These are phyloP conservation scores for Steinernema hermaphroditum DNA, from an alignment of 2,888 invertebrate species.

Conservation along the genomic window DNA sequence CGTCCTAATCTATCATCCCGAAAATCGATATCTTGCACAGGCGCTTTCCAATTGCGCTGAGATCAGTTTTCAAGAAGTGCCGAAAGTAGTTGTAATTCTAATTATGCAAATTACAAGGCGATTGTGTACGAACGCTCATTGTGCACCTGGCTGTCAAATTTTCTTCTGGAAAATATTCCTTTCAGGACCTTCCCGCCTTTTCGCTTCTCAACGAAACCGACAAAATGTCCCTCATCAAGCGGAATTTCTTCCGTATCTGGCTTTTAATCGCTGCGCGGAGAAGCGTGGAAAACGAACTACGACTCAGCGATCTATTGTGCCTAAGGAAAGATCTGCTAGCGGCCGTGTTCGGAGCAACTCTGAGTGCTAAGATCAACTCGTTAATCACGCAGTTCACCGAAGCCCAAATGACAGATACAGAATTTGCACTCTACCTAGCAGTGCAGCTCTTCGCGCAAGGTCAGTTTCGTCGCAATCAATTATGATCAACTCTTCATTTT, in stretches of 20 bases:
- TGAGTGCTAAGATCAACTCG: not conserved
- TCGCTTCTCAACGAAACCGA: not conserved
- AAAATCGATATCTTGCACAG: not conserved
- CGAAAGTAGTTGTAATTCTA: not conserved
- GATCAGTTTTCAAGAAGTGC: no score
- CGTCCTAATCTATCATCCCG: constrained; percentile 3
- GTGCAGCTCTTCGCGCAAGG: constrained; percentile 14
- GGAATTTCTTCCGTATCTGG: constrained; percentile 17
- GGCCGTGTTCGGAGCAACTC: not conserved
- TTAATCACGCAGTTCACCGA: not conserved
- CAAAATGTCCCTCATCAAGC: constrained; percentile 18
- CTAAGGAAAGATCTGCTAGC: not conserved
- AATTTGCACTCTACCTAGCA: constrained; percentile 22
- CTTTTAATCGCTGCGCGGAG: not conserved
- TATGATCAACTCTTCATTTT: not conserved
- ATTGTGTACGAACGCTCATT: no score
- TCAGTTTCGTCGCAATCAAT: not conserved
- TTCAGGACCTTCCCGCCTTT: not conserved
- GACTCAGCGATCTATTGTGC: not conserved
- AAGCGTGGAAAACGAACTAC: not conserved
- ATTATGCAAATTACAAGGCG: not conserved
- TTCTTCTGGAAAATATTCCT: not conserved
- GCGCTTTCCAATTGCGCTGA: no score
- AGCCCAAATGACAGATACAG: constrained; percentile 10
- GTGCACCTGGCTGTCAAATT: not conserved